phyloP scores from a whole-genome alignment of 2,888 invertebrate genomes.

The Oscheius sp. region DNA sequence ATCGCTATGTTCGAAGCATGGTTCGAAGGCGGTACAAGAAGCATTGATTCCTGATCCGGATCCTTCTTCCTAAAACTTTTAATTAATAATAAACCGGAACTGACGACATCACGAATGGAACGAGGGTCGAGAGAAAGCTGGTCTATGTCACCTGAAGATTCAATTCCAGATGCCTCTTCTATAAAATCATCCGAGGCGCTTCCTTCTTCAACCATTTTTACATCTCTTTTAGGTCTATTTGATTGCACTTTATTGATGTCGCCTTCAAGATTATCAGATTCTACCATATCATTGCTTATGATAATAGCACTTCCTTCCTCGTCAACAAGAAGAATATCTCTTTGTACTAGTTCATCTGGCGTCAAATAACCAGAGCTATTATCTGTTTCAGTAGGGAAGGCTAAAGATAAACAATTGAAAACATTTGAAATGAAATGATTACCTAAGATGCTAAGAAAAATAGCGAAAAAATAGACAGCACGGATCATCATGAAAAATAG shows the following conservation, averaged over 20 bases:
- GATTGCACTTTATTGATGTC: background rate
- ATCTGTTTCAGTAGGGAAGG: slow-evolving; percentile 6
- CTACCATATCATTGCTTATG: background rate
- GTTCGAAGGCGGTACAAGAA: background rate
- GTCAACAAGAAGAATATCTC: too few species aligned
- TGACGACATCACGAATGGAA: background rate
- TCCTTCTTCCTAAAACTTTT: background rate
- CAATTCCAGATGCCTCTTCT: background rate
- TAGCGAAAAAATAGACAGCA: background rate
- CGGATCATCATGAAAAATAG: slow-evolving; percentile 1
- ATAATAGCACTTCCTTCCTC: background rate
- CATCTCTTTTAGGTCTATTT: background rate
- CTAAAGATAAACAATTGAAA: background rate
- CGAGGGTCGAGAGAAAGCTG: too few species aligned
- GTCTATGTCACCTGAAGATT: background rate
- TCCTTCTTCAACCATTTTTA: background rate
- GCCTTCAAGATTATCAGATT: background rate
- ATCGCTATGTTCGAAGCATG: slow-evolving; percentile 4
- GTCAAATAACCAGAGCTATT: too few species aligned
- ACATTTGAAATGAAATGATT: background rate
- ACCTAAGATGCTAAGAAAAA: background rate
- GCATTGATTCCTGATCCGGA: background rate
- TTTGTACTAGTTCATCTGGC: too few species aligned
- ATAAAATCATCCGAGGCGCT: background rate
- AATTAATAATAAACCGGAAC: background rate